Evolutionary conservation across 2,888 invertebrate species (phyloP).

Genomic region (Campaea margaritaria): DNA sequence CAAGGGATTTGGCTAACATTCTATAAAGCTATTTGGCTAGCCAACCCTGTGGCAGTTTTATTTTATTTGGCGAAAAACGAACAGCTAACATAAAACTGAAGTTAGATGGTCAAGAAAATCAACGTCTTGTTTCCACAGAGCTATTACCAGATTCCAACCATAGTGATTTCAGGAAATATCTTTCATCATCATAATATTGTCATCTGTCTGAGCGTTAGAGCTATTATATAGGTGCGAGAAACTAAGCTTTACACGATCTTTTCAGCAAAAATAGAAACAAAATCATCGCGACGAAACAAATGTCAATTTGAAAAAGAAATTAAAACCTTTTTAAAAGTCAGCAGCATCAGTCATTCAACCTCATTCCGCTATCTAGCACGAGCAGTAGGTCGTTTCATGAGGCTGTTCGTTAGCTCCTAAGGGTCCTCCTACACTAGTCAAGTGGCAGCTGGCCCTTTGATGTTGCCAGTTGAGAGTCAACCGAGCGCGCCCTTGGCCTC

Average conservation of each 20-base stretch:
- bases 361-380: conserved; percentile 13
- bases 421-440: conserved; percentile 53
- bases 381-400: conserved; percentile 46
- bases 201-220: too few relatives aligned
- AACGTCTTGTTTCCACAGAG: too few relatives aligned
- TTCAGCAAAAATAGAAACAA: background rate
- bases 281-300: background rate
- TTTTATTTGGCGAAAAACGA: too few relatives aligned
- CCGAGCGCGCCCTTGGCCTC: conserved; percentile 58
- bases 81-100: too few relatives aligned
- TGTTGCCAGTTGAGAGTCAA: conserved; percentile 52
- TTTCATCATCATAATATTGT: too few relatives aligned
- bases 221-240: too few relatives aligned
- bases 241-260: too few relatives aligned
- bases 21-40: background rate
- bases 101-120: too few relatives aligned
- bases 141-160: too few relatives aligned
- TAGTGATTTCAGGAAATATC: too few relatives aligned
- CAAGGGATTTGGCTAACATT: conserved; percentile 9
- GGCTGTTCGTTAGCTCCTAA: conserved; percentile 61
- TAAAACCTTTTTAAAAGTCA: background rate
- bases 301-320: background rate
- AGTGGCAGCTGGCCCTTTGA: conserved; percentile 61
- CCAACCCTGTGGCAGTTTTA: too few relatives aligned
- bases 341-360: conserved; percentile 13